Evolutionary conservation across 1,140 invertebrate genomes (phyloP).

Genomic region (Oryctes rhinoceros): DNA sequence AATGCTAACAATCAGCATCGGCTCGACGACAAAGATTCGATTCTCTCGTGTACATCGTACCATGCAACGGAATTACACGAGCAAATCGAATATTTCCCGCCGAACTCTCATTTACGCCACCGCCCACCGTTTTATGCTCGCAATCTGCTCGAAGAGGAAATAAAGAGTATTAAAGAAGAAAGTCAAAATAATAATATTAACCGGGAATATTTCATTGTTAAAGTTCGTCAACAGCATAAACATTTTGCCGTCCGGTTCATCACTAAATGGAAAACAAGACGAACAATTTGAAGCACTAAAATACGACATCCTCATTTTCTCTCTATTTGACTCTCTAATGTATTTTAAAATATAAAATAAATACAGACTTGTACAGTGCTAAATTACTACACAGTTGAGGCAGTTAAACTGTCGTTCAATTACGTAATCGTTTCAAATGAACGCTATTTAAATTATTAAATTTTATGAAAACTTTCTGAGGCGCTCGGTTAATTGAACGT

Average conservation of each 20-base stretch:
- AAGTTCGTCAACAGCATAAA: not conserved
- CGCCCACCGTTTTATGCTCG: too few relatives aligned
- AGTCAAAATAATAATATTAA: too few relatives aligned
- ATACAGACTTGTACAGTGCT: slow-evolving; percentile 44
- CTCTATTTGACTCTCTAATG: slow-evolving; percentile 12
- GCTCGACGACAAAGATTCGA: too few relatives aligned
- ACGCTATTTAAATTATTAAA: slow-evolving; percentile 32
- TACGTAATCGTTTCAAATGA: slow-evolving; percentile 25
- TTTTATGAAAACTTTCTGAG: slow-evolving; percentile 31
- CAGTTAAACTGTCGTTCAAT: slow-evolving; percentile 31
- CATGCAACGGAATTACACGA: too few relatives aligned
- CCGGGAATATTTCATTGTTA: not conserved
- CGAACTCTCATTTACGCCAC: too few relatives aligned
- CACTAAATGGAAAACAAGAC: not conserved
- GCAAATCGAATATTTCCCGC: too few relatives aligned
- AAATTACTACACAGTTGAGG: slow-evolving; percentile 41
- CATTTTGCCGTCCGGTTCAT: slow-evolving; percentile 3
- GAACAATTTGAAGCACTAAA: slow-evolving; percentile 37
- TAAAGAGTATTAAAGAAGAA: too few relatives aligned
- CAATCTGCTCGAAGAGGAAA: too few relatives aligned
- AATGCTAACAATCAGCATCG: too few relatives aligned
- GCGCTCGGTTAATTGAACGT: slow-evolving; percentile 17
- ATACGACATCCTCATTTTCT: slow-evolving; percentile 28
- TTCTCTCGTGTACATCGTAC: too few relatives aligned
- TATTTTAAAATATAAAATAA: slow-evolving; percentile 36